These are phyloP conservation scores for Lampropteryx suffumata DNA, from an alignment of 2,888 invertebrate species.

Conservation along the genomic window DNA sequence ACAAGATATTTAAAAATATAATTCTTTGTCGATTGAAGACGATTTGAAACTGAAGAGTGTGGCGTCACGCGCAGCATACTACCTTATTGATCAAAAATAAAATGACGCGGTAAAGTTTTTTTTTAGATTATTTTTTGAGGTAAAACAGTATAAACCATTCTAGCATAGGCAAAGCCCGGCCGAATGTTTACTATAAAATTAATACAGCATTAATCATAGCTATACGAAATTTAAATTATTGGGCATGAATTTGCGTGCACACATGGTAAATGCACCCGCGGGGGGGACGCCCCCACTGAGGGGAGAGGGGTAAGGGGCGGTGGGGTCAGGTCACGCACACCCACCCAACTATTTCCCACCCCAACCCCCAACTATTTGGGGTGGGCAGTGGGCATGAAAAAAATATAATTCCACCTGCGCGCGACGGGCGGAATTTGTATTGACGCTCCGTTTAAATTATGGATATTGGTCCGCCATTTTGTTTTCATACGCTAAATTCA, in stretches of 20 bases:
- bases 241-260: slow-evolving; percentile 78
- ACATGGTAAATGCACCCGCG: slow-evolving; percentile 66
- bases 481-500: slow-evolving; percentile 48
- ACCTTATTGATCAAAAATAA: slow-evolving; percentile 7
- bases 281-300: slow-evolving; percentile 31
- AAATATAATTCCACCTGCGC: slow-evolving; percentile 80
- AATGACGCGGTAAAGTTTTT: not conserved
- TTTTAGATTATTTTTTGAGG: not conserved
- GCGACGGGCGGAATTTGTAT: slow-evolving; percentile 66
- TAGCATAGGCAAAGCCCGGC: slow-evolving; percentile 10
- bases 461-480: slow-evolving; percentile 71
- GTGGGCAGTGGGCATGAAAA: slow-evolving; percentile 69
- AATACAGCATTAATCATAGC: slow-evolving; percentile 72
- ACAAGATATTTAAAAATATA: too few relatives aligned
- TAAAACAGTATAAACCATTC: slow-evolving; percentile 9
- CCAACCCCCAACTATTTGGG: slow-evolving; percentile 75
- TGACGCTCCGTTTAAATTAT: slow-evolving; percentile 66
- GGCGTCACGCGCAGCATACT: not conserved
- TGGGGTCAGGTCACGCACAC: slow-evolving; percentile 65
- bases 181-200: slow-evolving; percentile 40
- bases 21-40: too few relatives aligned
- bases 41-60: not conserved
- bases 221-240: slow-evolving; percentile 81
- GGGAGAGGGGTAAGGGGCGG: slow-evolving; percentile 40
- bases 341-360: slow-evolving; percentile 61